These are phyloP conservation scores for Ephydatia muelleri DNA, from an alignment of 37 sponge, comb jelly and placozoan genomes.

Conservation along the genomic window DNA sequence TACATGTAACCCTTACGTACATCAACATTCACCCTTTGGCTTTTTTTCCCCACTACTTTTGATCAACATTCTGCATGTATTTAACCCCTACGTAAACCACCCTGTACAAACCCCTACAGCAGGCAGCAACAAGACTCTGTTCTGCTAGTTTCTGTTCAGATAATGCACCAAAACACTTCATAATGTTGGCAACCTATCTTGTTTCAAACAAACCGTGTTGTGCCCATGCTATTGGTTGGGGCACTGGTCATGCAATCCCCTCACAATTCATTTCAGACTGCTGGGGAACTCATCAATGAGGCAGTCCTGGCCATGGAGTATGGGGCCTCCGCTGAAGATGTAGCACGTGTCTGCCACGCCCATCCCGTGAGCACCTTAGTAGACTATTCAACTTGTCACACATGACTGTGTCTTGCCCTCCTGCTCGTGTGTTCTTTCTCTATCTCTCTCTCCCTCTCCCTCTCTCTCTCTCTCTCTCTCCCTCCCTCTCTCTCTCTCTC, in stretches of 20 bases:
- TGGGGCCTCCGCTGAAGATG: constrained; percentile 94
- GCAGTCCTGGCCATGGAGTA: constrained; percentile 96
- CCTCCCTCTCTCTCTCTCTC: not conserved
- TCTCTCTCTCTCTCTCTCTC: not conserved
- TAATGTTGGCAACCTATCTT: no score
- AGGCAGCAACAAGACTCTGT: no score
- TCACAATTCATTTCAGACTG: no score
- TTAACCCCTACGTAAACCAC: no score
- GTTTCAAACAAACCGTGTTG: no score
- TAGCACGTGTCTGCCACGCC: constrained; percentile 97
- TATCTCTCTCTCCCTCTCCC: not conserved
- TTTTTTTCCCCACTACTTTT: no score
- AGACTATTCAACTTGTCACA: not conserved
- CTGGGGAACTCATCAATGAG: constrained; percentile 97
- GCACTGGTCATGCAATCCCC: not conserved
- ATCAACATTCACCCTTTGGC: not conserved
- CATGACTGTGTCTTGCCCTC: not conserved
- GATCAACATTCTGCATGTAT: no score
- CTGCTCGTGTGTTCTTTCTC: not conserved
- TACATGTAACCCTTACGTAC: no score
- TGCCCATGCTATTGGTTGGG: not conserved
- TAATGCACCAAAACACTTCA: no score
- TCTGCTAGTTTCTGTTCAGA: no score
- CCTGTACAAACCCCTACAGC: no score
- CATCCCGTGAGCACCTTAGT: constrained; percentile 78